Evolutionary conservation across 2,113 vertebrate species (phyloP), one percentile per base, ranked within the genome.

Genomic region (Lutjanus erythropterus): DNA sequence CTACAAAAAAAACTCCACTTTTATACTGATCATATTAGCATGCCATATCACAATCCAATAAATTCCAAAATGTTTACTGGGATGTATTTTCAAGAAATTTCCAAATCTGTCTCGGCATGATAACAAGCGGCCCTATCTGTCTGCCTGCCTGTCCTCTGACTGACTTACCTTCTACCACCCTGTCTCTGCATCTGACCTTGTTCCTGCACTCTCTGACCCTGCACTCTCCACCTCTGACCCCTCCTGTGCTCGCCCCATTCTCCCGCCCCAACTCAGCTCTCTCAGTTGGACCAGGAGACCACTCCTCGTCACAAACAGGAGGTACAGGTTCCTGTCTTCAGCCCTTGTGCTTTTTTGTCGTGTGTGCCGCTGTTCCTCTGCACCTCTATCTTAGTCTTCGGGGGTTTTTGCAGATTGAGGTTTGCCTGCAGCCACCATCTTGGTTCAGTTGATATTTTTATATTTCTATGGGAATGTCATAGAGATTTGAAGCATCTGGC

Each of bases 261-360:
- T 95, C 90, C 95, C 95, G 94, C 92, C 90, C 93, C 93, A 90
- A 88, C 87, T 90, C 84, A 92, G 90, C 94, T 93, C 89, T 92
- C 91, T 95, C 96, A 98, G 96, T 96, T 94, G 97, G 97, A 98
- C 92, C 96, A 96, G 86, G 97, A 98, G 95, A 95, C 96, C 92
- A 98, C 96, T 79, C 97, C 97, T 89, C 96, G 96, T 92, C 97
- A 97, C 95, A 97, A 99, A 92, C 97, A 98, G 96, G 97, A 99
- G 97, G 97, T 98, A 98, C 95, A 95, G 44, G 46, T 85, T 64
- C 67, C 61, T 78, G 78, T 29, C 46, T 77, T 90, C 27, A 21
- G 75, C 60, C 52, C 66, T 67, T 65, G 73, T 62, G 27, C 44
- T 74, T 7, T 61, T 58, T 31, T 64, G 50, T 75, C 23, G 2